These are phyloP conservation scores for Neoarius graeffei DNA, from an alignment of 2,113 vertebrate species.

Conservation along the genomic window DNA sequence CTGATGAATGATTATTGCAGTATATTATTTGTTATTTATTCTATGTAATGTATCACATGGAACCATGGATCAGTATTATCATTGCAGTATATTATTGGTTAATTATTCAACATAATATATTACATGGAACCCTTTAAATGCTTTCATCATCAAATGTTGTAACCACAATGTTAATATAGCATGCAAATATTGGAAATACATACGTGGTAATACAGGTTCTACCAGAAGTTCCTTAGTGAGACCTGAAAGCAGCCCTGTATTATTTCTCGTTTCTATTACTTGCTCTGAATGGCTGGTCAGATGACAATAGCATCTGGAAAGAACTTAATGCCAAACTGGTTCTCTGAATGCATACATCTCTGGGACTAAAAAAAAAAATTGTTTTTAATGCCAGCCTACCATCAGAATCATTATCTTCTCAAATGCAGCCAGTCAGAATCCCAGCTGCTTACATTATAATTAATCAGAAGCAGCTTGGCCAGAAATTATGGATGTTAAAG, in stretches of 20 bases:
- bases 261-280: background rate
- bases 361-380: background rate
- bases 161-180: background rate
- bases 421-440: background rate
- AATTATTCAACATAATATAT: background rate
- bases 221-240: background rate
- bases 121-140: background rate
- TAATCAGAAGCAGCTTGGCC: too few species aligned
- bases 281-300: background rate
- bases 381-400: background rate
- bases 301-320: background rate
- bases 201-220: conserved; percentile 1
- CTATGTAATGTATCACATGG: background rate
- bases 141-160: conserved; percentile 21
- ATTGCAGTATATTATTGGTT: background rate
- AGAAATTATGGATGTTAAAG: too few species aligned
- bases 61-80: background rate
- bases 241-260: background rate
- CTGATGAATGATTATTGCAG: background rate
- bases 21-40: background rate
- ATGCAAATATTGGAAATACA: conserved; percentile 2
- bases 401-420: background rate
- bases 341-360: background rate
- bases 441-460: too few species aligned
- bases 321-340: background rate